Percentiles rank a stretch among this genome's conserved stretches.
These are phyloP conservation scores for Plectropomus leopardus DNA, from an alignment of 2,113 vertebrate genomes.

Conservation along the genomic window DNA sequence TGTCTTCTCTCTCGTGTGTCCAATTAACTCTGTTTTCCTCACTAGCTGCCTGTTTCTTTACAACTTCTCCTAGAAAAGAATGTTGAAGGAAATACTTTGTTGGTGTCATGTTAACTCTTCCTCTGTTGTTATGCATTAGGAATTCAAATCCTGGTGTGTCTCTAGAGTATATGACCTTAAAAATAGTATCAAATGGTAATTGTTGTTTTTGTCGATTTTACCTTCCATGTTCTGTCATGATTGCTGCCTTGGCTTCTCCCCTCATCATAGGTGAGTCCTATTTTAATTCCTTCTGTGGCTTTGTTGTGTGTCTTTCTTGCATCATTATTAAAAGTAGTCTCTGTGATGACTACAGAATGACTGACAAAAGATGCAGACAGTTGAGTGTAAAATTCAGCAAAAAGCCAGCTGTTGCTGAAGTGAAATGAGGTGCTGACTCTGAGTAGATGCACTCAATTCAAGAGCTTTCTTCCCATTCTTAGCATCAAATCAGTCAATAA, in stretches of 20 bases:
- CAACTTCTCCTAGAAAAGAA: conserved; percentile 10
- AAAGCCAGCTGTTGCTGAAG: not conserved
- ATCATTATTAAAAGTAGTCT: not conserved
- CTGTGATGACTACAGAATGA: not conserved
- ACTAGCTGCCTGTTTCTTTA: conserved; percentile 36
- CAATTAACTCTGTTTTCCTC: conserved; percentile 56
- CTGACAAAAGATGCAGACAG: not conserved
- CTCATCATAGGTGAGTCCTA: conserved; percentile 69
- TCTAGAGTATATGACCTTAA: not conserved
- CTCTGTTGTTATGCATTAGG: conserved; percentile 12
- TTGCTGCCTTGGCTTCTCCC: conserved; percentile 17
- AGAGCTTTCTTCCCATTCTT: not conserved
- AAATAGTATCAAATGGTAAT: conserved; percentile 45
- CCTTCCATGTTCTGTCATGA: conserved; percentile 69
- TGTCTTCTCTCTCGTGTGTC: conserved; percentile 36
- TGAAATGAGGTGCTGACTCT: not conserved
- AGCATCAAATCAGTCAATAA: not conserved
- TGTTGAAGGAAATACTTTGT: conserved; percentile 17
- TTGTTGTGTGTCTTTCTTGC: not conserved
- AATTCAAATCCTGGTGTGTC: conserved; percentile 15
- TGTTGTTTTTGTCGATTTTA: conserved; percentile 45
- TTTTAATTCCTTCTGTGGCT: conserved; percentile 19
- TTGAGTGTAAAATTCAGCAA: not conserved
- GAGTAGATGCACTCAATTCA: not conserved
- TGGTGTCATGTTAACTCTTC: conserved; percentile 17